phyloP scores from a whole-genome alignment of 2,888 invertebrate genomes.

The Cynaeus angustus region DNA sequence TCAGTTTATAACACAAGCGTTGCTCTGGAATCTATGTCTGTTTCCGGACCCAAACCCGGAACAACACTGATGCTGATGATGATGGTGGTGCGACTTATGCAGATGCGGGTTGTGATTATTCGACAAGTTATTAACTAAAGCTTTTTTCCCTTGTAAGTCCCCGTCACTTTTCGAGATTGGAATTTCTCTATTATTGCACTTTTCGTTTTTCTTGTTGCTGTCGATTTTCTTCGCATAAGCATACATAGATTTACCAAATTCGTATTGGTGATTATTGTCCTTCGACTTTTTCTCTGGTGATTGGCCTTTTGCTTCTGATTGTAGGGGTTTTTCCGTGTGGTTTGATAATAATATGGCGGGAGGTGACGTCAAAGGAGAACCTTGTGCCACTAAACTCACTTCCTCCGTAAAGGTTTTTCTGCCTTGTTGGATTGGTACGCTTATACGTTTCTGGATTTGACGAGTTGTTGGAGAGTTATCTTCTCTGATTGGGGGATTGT shows the following conservation, averaged over 20 bases:
- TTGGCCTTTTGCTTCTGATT: constrained; percentile 2
- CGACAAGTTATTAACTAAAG: constrained; percentile 53
- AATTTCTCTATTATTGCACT: constrained; percentile 51
- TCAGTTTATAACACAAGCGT: constrained; percentile 70
- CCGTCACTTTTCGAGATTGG: constrained; percentile 66
- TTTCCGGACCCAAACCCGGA: constrained; percentile 71
- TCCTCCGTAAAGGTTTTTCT: constrained; percentile 45
- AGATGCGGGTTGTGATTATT: constrained; percentile 64
- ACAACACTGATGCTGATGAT: constrained; percentile 71
- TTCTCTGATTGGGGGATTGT: constrained; percentile 65
- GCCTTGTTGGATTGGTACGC: constrained; percentile 52
- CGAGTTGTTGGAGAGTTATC: constrained; percentile 44
- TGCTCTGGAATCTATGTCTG: constrained; percentile 70
- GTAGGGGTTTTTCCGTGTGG: constrained; percentile 32
- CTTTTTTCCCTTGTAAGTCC: constrained; percentile 58
- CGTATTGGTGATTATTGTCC: constrained; percentile 53
- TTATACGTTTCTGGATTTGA: constrained; percentile 52
- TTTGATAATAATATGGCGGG: constrained; percentile 42
- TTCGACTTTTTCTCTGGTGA: constrained; percentile 16
- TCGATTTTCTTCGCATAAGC: constrained; percentile 62
- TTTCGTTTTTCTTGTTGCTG: constrained; percentile 50
- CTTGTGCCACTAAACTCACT: constrained; percentile 52
- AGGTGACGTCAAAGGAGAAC: constrained; percentile 40
- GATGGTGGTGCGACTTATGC: constrained; percentile 54
- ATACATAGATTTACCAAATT: constrained; percentile 64